Conservation (phyloP, 2,797 vertebrate species). For the Enteromius trimaculatus region DNA sequence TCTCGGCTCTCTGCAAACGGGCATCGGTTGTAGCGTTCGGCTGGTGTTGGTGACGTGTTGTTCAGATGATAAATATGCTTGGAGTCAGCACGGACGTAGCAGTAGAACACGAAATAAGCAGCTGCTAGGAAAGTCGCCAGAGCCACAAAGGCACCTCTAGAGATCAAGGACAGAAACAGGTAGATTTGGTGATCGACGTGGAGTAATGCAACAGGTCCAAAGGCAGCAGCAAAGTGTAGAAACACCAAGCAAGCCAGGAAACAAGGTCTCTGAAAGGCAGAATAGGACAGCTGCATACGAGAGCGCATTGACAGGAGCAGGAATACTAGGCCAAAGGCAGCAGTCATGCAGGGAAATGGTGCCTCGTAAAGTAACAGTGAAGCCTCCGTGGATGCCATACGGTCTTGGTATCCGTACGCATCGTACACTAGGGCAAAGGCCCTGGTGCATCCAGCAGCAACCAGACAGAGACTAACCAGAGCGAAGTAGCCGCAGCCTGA, state of each 20-base stretch:
- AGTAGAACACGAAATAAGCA: slow-evolving; percentile 85
- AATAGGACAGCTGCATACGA: slow-evolving; percentile 81
- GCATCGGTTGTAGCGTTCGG: slow-evolving; percentile 82
- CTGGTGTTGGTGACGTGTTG: slow-evolving; percentile 80
- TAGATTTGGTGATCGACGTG: slow-evolving; percentile 79
- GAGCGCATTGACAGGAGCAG: slow-evolving; percentile 87
- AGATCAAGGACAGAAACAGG: slow-evolving; percentile 81
- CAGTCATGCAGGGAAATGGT: slow-evolving; percentile 87
- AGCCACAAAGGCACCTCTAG: slow-evolving; percentile 86
- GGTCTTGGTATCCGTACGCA: slow-evolving; percentile 84
- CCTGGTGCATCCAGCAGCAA: slow-evolving; percentile 79
- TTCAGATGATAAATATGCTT: slow-evolving; percentile 85
- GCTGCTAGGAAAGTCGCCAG: slow-evolving; percentile 82
- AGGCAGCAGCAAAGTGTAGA: slow-evolving; percentile 80
- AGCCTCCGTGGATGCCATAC: slow-evolving; percentile 76
- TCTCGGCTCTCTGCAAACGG: slow-evolving; percentile 83
- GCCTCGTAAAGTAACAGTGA: slow-evolving; percentile 85
- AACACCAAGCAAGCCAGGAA: slow-evolving; percentile 81
- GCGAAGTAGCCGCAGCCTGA: slow-evolving; percentile 82
- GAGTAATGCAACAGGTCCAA: slow-evolving; percentile 79
- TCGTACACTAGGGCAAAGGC: slow-evolving; percentile 88
- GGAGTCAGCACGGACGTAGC: slow-evolving; percentile 80
- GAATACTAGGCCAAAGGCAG: slow-evolving; percentile 86
- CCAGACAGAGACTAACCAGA: slow-evolving; percentile 83
- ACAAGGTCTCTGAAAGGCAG: slow-evolving; percentile 82